phyloP scores from a whole-genome alignment of 2,113 vertebrate genomes.

The Cnemophilus loriae region DNA sequence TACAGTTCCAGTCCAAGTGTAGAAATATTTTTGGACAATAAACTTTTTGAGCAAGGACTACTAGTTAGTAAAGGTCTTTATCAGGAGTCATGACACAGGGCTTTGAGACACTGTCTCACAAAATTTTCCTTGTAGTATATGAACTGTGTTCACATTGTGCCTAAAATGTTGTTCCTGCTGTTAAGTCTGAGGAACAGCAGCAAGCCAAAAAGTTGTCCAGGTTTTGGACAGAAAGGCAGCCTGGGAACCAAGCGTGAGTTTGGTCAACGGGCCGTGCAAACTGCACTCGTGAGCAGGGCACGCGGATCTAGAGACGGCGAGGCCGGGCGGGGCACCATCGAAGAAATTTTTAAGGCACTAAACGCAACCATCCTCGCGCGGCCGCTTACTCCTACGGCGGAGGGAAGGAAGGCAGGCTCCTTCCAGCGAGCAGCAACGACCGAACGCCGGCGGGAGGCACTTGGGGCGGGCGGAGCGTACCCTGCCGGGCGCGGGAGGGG shows the following conservation, averaged over 20 bases:
- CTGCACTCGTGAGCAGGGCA: background rate
- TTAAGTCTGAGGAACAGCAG: background rate
- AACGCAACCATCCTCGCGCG: background rate
- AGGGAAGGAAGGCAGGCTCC: background rate
- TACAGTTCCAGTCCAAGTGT: background rate
- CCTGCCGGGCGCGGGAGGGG: background rate
- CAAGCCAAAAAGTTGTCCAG: background rate
- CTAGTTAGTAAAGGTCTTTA: background rate
- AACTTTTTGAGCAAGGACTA: background rate
- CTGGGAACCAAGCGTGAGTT: background rate
- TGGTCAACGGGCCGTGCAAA: background rate
- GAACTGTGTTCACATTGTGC: background rate
- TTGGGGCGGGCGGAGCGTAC: background rate
- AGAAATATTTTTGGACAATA: background rate
- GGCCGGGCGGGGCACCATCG: background rate
- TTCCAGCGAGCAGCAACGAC: background rate
- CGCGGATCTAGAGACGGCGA: fast-evolving
- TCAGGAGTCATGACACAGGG: background rate
- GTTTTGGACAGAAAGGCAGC: background rate
- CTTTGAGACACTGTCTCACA: background rate
- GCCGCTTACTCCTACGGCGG: fast-evolving
- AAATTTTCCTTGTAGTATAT: background rate
- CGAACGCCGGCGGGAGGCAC: fast-evolving
- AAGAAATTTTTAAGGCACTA: background rate
- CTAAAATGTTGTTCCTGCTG: background rate